A percentile compares a stretch with the other conserved stretches of the same genome.
phyloP scores from a whole-genome alignment of 1,140 invertebrate species.

The Drosophila funebris region DNA sequence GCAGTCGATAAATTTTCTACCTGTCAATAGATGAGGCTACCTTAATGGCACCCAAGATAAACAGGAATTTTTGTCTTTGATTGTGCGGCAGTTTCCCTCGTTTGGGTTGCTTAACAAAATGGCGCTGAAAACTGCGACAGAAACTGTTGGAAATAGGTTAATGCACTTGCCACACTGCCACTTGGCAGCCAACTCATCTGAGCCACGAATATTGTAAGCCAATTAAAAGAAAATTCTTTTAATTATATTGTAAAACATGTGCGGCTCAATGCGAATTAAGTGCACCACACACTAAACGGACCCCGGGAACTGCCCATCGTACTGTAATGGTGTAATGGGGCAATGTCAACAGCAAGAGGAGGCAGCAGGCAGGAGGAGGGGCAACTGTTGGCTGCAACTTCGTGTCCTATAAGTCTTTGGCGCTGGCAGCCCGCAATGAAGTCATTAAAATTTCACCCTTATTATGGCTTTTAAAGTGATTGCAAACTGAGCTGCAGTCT shows the following conservation, averaged over 20 bases:
- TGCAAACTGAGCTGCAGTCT: slow-evolving; percentile 74
- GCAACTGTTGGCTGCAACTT: not conserved
- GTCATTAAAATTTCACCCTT: slow-evolving; percentile 83
- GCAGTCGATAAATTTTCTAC: slow-evolving; percentile 81
- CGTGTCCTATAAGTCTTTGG: slow-evolving; percentile 7
- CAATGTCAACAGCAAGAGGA: slow-evolving; percentile 64
- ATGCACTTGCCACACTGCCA: slow-evolving; percentile 41
- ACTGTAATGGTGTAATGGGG: slow-evolving; percentile 51
- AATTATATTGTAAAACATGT: slow-evolving; percentile 56
- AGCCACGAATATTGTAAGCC: slow-evolving; percentile 28
- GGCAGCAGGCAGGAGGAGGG: slow-evolving; percentile 14
- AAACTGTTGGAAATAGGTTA: slow-evolving; percentile 47
- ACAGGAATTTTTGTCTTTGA: slow-evolving; percentile 64
- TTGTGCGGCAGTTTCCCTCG: slow-evolving; percentile 34
- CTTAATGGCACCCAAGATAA: slow-evolving; percentile 78
- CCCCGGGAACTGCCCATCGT: slow-evolving; percentile 15
- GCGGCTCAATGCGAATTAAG: slow-evolving; percentile 53
- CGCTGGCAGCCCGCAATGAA: slow-evolving; percentile 54
- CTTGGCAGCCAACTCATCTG: not conserved
- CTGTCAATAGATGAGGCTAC: slow-evolving; percentile 81
- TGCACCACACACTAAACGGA: slow-evolving; percentile 63
- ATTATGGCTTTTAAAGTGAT: slow-evolving; percentile 83
- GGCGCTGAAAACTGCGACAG: slow-evolving; percentile 24
- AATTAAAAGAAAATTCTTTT: slow-evolving; percentile 55
- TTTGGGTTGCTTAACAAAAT: slow-evolving; percentile 37